Percentiles rank a stretch among this genome's conserved stretches.
phyloP scores from a whole-genome alignment of 2,113 vertebrate species.

The Diglossa brunneiventris region DNA sequence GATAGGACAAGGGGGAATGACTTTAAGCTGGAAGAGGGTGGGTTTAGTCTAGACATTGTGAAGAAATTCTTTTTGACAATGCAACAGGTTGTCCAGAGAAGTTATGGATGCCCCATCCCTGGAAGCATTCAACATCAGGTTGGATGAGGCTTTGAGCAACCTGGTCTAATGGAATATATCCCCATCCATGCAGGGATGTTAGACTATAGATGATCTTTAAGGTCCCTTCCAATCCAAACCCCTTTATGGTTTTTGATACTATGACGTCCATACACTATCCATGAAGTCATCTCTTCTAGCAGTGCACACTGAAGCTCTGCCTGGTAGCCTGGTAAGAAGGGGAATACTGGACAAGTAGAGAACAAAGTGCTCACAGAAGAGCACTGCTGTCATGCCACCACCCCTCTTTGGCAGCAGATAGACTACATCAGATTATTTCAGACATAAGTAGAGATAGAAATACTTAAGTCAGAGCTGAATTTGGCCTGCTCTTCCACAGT shows the following conservation, averaged over 20 bases:
- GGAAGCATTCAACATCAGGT: not conserved
- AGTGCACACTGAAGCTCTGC: not conserved
- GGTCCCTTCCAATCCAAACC: not conserved
- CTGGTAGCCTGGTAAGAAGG: not conserved
- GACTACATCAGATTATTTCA: conserved; percentile 20
- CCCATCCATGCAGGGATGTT: not conserved
- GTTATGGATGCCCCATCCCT: not conserved
- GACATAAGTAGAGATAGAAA: not conserved
- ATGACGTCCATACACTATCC: not conserved
- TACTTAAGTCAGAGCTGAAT: not conserved
- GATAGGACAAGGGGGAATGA: not conserved
- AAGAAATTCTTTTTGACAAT: not conserved
- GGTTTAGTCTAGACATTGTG: not conserved
- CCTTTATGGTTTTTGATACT: not conserved
- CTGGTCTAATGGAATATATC: not conserved
- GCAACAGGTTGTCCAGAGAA: not conserved
- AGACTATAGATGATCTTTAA: not conserved
- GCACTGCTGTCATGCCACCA: not conserved
- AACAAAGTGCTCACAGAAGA: not conserved
- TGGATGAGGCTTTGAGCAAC: not conserved
- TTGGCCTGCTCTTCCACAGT: not conserved
- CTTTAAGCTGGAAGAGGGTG: not conserved
- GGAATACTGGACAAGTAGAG: not conserved
- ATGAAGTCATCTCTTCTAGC: not conserved
- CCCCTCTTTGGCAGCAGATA: not conserved